Conservation (phyloP, 92 coral and sea anemone species). For the Umimayanthus kanabou region DNA sequence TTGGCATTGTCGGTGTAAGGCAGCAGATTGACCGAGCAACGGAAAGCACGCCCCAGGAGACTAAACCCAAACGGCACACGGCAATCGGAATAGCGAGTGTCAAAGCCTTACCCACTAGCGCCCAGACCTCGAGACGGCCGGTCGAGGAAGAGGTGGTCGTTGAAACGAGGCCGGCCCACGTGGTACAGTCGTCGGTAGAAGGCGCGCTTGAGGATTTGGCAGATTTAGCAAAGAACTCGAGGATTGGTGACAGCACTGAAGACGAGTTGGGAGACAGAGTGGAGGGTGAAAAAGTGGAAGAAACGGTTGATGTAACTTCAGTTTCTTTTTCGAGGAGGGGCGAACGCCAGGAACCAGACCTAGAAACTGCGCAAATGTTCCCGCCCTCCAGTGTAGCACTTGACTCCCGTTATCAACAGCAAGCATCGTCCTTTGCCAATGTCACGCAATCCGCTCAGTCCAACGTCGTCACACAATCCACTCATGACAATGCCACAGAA, state of each 20-base stretch:
- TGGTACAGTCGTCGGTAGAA: conserved; percentile 6
- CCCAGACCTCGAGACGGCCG: conserved; percentile 9
- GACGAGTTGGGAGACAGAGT: neutral
- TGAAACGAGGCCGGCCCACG: conserved; percentile 24
- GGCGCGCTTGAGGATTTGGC: neutral
- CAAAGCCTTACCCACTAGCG: conserved; percentile 23
- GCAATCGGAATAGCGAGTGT: conserved; percentile 84
- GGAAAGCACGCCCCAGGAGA: conserved; percentile 51
- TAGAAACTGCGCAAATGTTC: neutral
- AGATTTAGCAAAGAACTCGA: neutral
- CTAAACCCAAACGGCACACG: conserved; percentile 92
- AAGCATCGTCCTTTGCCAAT: neutral
- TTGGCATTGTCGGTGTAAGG: conserved; percentile 91
- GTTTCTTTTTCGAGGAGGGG: conserved; percentile 1
- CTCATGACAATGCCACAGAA: neutral
- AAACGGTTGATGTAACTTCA: neutral
- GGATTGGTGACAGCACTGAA: neutral
- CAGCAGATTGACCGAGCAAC: conserved; percentile 83
- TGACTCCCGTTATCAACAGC: neutral
- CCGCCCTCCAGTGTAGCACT: neutral
- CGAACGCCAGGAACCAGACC: neutral
- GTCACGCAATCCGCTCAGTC: neutral
- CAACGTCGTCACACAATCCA: neutral
- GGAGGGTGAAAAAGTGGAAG: neutral
- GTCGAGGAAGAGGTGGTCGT: conserved; percentile 48